Evolutionary conservation across 2,113 vertebrate genomes (phyloP).

Genomic region (Cyprinodon brontotheroides): DNA sequence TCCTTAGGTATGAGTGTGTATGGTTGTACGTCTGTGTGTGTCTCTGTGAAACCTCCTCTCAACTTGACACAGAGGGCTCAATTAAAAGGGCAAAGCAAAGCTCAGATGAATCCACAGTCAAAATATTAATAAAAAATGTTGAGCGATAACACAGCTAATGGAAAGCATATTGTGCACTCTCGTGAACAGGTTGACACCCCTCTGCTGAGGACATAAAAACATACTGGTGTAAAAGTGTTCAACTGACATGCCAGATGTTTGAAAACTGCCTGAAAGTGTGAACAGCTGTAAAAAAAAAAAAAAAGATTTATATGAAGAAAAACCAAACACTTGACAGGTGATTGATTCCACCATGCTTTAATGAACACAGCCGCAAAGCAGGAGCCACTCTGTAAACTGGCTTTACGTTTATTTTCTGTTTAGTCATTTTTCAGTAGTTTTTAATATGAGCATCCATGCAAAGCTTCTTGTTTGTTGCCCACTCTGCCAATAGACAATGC

Average conservation of each 20-base stretch:
- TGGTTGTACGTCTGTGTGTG: too few species aligned
- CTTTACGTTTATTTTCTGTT: not conserved
- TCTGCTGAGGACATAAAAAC: not conserved
- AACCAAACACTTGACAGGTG: not conserved
- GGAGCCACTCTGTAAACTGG: too few species aligned
- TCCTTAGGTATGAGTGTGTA: too few species aligned
- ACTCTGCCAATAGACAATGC: not conserved
- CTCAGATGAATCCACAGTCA: not conserved
- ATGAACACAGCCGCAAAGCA: not conserved
- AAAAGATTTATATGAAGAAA: not conserved
- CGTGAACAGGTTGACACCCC: not conserved
- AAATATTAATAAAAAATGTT: not conserved
- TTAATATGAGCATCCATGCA: not conserved
- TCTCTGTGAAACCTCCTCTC: too few species aligned
- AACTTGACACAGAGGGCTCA: too few species aligned
- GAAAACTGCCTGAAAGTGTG: not conserved
- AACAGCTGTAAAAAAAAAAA: not conserved
- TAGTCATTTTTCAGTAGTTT: not conserved
- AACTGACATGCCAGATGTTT: conserved; percentile 4
- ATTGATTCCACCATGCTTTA: not conserved
- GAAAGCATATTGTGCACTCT: not conserved
- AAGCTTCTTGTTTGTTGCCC: not conserved
- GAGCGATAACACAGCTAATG: not conserved
- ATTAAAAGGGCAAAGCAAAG: too few species aligned
- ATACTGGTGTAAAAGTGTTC: not conserved